Conservation (phyloP, 2,113 vertebrate species). For the Carollia perspicillata region DNA sequence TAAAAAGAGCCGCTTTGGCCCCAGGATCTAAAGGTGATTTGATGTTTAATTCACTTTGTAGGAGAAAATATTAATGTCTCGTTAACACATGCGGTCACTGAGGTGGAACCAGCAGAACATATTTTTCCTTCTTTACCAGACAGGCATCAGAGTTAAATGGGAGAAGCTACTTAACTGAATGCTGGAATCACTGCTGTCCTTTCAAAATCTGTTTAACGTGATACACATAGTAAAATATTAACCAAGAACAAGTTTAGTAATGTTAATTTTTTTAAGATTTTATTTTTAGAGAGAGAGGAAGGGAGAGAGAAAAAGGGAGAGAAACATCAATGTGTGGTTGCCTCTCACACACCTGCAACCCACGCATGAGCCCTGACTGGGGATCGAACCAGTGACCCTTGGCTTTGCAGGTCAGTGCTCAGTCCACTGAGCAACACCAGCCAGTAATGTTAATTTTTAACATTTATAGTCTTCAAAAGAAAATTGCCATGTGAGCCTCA, state of each 20-base stretch:
- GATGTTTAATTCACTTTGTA: neutral
- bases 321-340: too few species aligned
- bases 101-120: neutral
- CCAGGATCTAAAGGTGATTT: conserved; percentile 96
- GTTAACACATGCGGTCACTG: neutral
- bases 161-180: neutral
- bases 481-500: neutral
- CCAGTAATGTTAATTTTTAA: neutral
- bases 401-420: too few species aligned
- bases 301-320: too few species aligned
- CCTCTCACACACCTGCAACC: too few species aligned
- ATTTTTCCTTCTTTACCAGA: neutral
- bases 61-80: neutral
- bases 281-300: too few species aligned
- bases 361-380: too few species aligned
- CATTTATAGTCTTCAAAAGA: neutral
- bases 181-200: neutral
- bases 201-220: conserved; percentile 12
- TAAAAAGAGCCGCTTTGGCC: conserved; percentile 96
- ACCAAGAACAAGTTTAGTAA: neutral
- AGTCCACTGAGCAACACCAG: too few species aligned
- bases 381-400: too few species aligned
- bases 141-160: neutral
- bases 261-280: neutral
- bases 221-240: neutral